Evolutionary conservation across 2,797 vertebrate species (phyloP), one percentile per base, ranked within the genome.

Genomic region (Ctenopoma kingsleyae): DNA sequence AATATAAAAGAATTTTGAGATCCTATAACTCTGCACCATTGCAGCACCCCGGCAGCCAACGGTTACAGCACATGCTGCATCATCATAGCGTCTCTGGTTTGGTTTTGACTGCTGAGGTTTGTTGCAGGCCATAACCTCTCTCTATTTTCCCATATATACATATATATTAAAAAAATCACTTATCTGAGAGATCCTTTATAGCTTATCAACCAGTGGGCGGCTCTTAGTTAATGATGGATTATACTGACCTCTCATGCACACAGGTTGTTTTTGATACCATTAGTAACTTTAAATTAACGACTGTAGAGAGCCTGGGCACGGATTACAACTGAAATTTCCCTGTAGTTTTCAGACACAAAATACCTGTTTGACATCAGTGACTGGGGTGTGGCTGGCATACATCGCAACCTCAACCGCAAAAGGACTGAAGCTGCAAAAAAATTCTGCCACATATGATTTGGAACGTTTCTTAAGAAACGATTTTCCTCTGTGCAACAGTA

Each of bases 261-360:
- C 58, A 25, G 67, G 64, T 49, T 64, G 46, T 59, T 23, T 50
- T 43, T 53, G 30, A 74, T 44, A 32, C 19, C 27, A 70, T 67
- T 58, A 35, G 19, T 59, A 59, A 71, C 44, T 53, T 55, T n/a
- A 46, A 0, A 0, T 30, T 43, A 30, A 70, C 55, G 38, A 59
- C 7, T 30, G 12, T 35, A 47, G 47, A 61, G 16, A 13, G 15
- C 5, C 63, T 11, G 32, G 4, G 23, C 15, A 36, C 19, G 52
- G n/a, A 78, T 58, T 63, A 43, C 40, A 63, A 44, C 15, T 67
- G 60, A 81, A 54, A 71, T 58, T 71, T 69, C 19, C 32, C 16
- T 17, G 16, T 20, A 47, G 53, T 65, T 48, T 20, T 54, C 41
- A 59, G 69, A 77, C 53, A 66, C 46, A 67, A 72, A 80, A 78